A percentile compares a stretch with the other conserved stretches of the same genome.
Evolutionary conservation across 2,797 vertebrate species (phyloP).

Genomic region (Leuciscus waleckii): DNA sequence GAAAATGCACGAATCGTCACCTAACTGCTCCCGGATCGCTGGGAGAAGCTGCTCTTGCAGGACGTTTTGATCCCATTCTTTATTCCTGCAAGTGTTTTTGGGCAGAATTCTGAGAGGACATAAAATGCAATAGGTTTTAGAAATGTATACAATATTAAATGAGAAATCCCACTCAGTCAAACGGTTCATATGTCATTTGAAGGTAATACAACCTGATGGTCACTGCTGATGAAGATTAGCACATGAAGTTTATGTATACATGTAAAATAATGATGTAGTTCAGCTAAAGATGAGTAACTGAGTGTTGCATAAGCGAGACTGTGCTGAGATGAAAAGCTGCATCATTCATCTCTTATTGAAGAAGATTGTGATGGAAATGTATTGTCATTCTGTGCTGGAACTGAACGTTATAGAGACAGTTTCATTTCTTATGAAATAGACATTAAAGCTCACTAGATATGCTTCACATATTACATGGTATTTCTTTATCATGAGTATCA

Average conservation of each 20-base stretch:
- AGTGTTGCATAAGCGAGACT: too few species aligned
- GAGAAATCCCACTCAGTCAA: not conserved
- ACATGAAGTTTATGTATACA: not conserved
- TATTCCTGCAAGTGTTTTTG: not conserved
- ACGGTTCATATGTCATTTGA: too few species aligned
- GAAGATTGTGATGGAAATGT: not conserved
- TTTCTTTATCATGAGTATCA: not conserved
- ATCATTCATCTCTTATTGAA: too few species aligned
- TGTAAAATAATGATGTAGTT: not conserved
- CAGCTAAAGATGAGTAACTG: not conserved
- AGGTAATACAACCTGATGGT: too few species aligned
- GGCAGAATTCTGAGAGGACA: not conserved
- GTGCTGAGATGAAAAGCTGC: too few species aligned
- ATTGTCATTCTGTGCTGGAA: not conserved
- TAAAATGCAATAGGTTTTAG: not conserved
- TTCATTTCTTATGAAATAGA: not conserved
- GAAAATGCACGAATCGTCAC: not conserved
- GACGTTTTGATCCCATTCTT: not conserved
- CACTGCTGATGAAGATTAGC: not conserved
- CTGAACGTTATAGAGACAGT: not conserved
- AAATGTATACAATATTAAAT: not conserved
- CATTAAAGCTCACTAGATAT: not conserved
- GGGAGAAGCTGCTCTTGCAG: not conserved
- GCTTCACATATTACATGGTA: rapidly evolving
- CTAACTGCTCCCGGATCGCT: not conserved